phyloP scores from a whole-genome alignment of 2,113 vertebrate species.

The Aldabrachelys gigantea region DNA sequence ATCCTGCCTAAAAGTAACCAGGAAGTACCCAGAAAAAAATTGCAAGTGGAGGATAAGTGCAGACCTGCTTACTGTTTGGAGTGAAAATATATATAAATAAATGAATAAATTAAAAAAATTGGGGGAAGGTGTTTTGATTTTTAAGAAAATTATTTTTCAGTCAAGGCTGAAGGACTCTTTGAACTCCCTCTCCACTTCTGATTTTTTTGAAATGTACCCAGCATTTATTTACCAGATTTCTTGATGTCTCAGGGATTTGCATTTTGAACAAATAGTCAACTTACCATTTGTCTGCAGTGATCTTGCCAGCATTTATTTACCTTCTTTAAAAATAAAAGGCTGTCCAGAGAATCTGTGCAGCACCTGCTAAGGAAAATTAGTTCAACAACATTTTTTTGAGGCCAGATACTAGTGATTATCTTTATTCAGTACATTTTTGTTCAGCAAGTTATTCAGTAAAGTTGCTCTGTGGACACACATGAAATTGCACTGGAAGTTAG shows the following conservation, averaged over 20 bases:
- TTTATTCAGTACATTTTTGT: neutral
- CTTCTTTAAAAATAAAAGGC: conserved; percentile 86
- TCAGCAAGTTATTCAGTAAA: conserved; percentile 37
- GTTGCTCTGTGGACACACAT: neutral
- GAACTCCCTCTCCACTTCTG: neutral
- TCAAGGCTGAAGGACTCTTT: neutral
- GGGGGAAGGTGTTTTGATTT: neutral
- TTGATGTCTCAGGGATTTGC: neutral
- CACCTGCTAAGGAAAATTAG: conserved; percentile 77
- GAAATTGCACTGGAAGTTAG: neutral
- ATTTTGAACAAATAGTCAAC: conserved; percentile 38
- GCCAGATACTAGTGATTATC: neutral
- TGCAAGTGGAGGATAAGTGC: neutral
- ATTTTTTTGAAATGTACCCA: neutral
- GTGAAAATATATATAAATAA: neutral
- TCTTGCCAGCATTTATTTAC: conserved; percentile 87
- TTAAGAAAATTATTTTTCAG: neutral
- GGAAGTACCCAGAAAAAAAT: neutral
- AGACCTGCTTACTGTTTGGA: neutral
- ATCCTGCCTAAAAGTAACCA: neutral
- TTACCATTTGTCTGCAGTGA: conserved; percentile 89
- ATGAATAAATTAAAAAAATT: neutral
- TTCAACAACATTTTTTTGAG: neutral
- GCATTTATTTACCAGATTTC: neutral
- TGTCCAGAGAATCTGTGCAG: conserved; percentile 85